Conservation (phyloP, 2,113 vertebrate species). For the Notothenia coriiceps region DNA sequence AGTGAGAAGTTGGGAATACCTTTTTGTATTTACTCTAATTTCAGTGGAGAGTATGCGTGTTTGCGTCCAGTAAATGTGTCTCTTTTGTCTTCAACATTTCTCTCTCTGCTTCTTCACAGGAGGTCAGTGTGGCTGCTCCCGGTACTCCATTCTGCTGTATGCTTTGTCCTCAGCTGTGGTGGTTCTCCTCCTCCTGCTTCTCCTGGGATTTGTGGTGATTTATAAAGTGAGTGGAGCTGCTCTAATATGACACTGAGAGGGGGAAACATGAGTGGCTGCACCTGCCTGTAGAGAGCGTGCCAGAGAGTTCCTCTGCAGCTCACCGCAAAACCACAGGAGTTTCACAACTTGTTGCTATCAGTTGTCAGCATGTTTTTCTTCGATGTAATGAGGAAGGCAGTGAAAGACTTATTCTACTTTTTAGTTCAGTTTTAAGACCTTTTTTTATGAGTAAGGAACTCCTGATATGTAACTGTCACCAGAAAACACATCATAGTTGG, state of each 20-base stretch:
- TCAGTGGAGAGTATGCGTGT: too few relatives aligned
- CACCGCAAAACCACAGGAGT: slow-evolving; percentile 62
- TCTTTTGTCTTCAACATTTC: background rate
- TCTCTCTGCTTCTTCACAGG: slow-evolving; percentile 48
- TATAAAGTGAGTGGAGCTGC: slow-evolving; percentile 60
- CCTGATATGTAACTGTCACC: background rate
- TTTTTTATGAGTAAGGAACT: background rate
- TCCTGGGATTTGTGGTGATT: slow-evolving; percentile 22
- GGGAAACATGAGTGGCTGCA: background rate
- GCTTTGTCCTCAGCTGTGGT: slow-evolving; percentile 63
- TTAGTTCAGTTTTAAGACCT: background rate
- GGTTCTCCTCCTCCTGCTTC: slow-evolving; percentile 65
- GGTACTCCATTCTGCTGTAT: slow-evolving; percentile 68
- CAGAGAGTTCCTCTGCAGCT: slow-evolving; percentile 41
- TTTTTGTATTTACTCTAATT: slow-evolving; percentile 12
- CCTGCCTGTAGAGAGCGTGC: slow-evolving; percentile 41
- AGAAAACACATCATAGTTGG: background rate
- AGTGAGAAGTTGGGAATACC: slow-evolving; percentile 3
- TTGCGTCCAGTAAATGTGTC: background rate
- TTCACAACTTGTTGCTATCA: slow-evolving; percentile 46
- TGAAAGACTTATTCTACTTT: background rate
- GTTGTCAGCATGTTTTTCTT: slow-evolving; percentile 28
- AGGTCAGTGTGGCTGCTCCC: slow-evolving; percentile 58
- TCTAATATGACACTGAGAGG: background rate
- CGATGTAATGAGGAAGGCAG: background rate